Base-by-base conservation (phyloP, 2,113 vertebrate genomes). In the Hydrochoerus hydrochaeris region DNA sequence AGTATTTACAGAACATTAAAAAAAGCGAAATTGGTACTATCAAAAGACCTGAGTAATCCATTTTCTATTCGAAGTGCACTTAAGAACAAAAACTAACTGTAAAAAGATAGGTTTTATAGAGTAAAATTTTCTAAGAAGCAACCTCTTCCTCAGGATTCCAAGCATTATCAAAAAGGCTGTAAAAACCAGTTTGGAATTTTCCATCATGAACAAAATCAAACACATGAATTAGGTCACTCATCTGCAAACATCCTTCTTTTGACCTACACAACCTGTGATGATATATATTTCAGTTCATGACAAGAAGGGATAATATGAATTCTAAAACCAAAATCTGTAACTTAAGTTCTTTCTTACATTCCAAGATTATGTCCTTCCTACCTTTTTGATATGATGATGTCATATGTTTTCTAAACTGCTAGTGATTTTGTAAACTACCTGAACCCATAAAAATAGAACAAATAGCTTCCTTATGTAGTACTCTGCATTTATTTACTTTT, bases 141-240 rank as follows among this genome's bases (percentile, higher is more conserved):
- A 46, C 12, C 4, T 81, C 67, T 54, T 82, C 35, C 44, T 73
- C 12, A 88, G 67, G 86, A 81, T 46, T 44, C 30, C 9, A 41
- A 38, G 11, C 5, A 6, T 44, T 91, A 78, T n/a, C 5, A 20
- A 57, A 85, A 89, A 57, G 52, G 20, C 17, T 94, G 78, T 57
- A 41, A 90, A 80, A 73, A 35, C 52, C 30, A 84, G 7, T 54
- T 57, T 90, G 90, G 83, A 91, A 95, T 81, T 88, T 96, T 96
- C 84, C 91, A 86, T 63, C 22, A 26, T 20, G 49, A 75, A 41
- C 28, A 67, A 93, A 93, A 46, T 44, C 13, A 83, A 86, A 93
- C n/a, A 38, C 11, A 57, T 11, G 22, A 57, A 52, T 93, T 80
- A 60, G 24, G 81, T 44, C 20, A 46, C 1, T 63, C 62, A 81